Percentiles rank a stretch among this genome's conserved stretches.
phyloP scores from a whole-genome alignment of 2,797 vertebrate genomes.

The Cheirogaleus major region DNA sequence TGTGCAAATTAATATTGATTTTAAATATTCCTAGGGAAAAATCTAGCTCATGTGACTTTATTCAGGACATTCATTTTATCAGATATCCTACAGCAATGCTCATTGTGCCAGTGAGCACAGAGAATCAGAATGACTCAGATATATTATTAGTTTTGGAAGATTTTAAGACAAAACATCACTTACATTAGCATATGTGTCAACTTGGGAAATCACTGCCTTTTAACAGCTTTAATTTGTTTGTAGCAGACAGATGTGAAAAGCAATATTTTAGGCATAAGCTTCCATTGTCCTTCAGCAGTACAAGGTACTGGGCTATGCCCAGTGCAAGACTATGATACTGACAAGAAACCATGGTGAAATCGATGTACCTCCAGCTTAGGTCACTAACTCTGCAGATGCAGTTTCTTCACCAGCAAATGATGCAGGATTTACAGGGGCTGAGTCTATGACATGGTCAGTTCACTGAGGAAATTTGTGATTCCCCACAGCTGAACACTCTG shows the following conservation, averaged over 20 bases:
- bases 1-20: not conserved
- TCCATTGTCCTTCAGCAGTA: not conserved
- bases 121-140: slow-evolving; percentile 7
- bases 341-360: not conserved
- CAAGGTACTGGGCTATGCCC: not conserved
- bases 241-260: slow-evolving; percentile 7
- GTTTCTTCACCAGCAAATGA: not conserved
- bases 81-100: not conserved
- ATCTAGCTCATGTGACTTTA: not conserved
- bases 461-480: not conserved
- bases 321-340: not conserved
- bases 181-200: not conserved
- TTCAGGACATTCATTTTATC: not conserved
- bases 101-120: not conserved
- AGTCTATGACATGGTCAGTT: not conserved
- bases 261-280: not conserved
- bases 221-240: not conserved
- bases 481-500: not conserved
- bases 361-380: not conserved
- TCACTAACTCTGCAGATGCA: not conserved
- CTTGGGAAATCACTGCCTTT: slow-evolving; percentile 50
- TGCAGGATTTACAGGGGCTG: not conserved
- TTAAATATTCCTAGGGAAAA: not conserved
- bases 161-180: slow-evolving; percentile 45
- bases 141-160: slow-evolving; percentile 37